Evolutionary conservation across 2,797 vertebrate species (phyloP).

Genomic region (Pseudomugil tenellus): DNA sequence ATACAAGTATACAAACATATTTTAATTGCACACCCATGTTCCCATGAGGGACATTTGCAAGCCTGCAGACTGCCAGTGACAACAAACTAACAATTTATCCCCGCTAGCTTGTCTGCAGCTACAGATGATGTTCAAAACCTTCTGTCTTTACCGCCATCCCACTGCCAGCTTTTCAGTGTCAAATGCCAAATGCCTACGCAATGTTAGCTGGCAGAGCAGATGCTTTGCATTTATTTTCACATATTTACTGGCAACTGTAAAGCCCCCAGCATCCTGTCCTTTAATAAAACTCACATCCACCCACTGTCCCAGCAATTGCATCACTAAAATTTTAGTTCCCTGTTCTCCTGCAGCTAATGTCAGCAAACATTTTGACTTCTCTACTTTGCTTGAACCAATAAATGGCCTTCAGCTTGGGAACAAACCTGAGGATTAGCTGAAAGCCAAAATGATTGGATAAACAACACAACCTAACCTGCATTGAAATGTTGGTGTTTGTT

Average conservation of each 20-base stretch:
- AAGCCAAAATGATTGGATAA: background rate
- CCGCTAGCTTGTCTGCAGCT: constrained; percentile 21
- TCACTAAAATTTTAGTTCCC: constrained; percentile 1
- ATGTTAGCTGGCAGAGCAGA: constrained; percentile 23
- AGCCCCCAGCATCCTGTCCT: constrained; percentile 10
- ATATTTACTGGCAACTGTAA: constrained; percentile 35
- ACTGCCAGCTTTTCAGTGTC: constrained; percentile 29
- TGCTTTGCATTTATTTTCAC: constrained; percentile 30
- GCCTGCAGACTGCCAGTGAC: constrained; percentile 29
- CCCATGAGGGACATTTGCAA: constrained; percentile 7
- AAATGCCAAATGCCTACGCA: constrained; percentile 44
- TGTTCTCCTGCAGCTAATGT: constrained; percentile 1
- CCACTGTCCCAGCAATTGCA: background rate
- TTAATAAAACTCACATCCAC: constrained; percentile 10
- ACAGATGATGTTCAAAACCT: constrained; percentile 27
- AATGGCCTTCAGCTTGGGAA: background rate
- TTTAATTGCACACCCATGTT: constrained; percentile 38
- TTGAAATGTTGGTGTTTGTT: background rate
- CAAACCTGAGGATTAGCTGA: background rate
- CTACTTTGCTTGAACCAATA: background rate
- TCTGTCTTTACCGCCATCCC: constrained; percentile 7
- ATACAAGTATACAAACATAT: constrained; percentile 36
- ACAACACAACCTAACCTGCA: background rate
- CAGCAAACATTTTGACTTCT: constrained; percentile 9
- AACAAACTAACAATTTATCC: constrained; percentile 36